Evolutionary conservation across 2,113 vertebrate genomes (phyloP), one percentile per base, ranked within the genome.

Genomic region (Laterallus jamaicensis): DNA sequence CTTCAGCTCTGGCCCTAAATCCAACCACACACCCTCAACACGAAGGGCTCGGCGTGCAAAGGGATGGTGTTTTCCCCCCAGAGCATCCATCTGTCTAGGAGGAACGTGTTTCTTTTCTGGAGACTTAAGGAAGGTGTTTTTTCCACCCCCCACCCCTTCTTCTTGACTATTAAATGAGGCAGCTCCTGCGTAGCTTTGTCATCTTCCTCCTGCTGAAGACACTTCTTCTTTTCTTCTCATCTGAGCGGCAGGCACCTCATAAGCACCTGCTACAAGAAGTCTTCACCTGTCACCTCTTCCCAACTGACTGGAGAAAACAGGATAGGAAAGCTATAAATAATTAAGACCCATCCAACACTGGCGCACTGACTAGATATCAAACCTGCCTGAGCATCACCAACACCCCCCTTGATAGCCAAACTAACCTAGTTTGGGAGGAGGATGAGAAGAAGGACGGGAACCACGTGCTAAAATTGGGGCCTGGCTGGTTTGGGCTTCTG

Each of bases 231-330:
- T 95, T 97, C 96, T 86, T 97, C 97, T 97, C 88, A 69, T 94
- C 96, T 86, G 91, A 97, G 87, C 63, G 9, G 76, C 93, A 88
- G 89, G 89, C 87, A 79, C 91, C 91, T 96, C 88, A 64, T 49
- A 80, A 95, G 88, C 92, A 87, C 95, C 96, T 97, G 96, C 93
- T 85, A 40, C 91, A 78, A 94, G 91, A 70, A 96, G 95, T 73
- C 95, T 68, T 96, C 97, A 96, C 96, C 96, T 96, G 97, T 92
- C 96, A 95, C 95, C 92, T 93, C 92, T 95, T 67, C 97, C 93
- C 95, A 89, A 94, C 21, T 86, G 94, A 94, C 90, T 95, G 49
- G 59, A 86, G 93, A 94, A 96, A 96, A 93, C 94, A 94, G 84
- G 82, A 90, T 44, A 67, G 50, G 76, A 90, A 84, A 91, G 78